phyloP scores from a whole-genome alignment of 2,113 vertebrate species.

The Leptobrachium ailaonicum region DNA sequence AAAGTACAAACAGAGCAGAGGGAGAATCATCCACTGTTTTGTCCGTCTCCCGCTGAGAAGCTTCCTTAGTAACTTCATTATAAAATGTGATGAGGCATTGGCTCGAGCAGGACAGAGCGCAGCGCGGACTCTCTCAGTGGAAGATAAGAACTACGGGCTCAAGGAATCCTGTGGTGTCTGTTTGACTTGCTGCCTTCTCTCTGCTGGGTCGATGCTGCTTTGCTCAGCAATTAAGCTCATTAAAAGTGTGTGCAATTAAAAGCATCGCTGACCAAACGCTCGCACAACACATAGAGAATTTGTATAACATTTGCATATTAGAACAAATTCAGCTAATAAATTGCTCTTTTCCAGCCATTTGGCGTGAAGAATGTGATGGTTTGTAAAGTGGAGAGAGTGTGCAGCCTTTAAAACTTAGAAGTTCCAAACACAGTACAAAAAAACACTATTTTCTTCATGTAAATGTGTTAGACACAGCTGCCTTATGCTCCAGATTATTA shows the following conservation, averaged over 20 bases:
- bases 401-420: too few species aligned
- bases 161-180: conserved; percentile 44
- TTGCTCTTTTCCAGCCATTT: background rate
- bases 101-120: conserved; percentile 36
- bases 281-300: background rate
- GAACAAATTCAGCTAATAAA: background rate
- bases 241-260: conserved; percentile 39
- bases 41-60: conserved; percentile 37
- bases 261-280: background rate
- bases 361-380: background rate
- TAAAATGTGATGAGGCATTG: conserved; percentile 46
- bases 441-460: too few species aligned
- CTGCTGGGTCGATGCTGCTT: conserved; percentile 18
- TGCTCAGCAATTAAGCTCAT: conserved; percentile 42
- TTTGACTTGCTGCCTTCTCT: conserved; percentile 40
- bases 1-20: conserved; percentile 47
- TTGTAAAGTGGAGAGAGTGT: too few species aligned
- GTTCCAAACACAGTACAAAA: too few species aligned
- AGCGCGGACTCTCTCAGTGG: conserved; percentile 34
- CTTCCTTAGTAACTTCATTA: conserved; percentile 49
- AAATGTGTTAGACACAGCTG: too few species aligned
- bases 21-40: conserved; percentile 46
- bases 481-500: too few species aligned
- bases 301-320: background rate
- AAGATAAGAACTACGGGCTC: conserved; percentile 41